phyloP scores from a whole-genome alignment of 2,797 vertebrate genomes.

The Rousettus madagascariensis region DNA sequence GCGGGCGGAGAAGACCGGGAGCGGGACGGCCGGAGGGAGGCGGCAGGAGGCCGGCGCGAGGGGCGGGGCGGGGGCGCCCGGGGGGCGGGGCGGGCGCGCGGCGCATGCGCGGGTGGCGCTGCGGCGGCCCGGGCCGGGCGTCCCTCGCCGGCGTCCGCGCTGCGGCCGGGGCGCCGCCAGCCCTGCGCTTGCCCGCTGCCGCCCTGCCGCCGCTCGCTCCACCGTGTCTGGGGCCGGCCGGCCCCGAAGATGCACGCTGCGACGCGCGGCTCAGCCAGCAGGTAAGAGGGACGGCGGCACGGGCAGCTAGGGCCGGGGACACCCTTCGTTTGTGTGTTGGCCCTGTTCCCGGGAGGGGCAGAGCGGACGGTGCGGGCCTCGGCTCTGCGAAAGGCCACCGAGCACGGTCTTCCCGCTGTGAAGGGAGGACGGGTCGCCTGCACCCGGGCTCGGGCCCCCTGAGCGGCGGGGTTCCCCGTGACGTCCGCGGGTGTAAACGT shows the following conservation, averaged over 20 bases:
- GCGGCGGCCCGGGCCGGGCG: neutral
- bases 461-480: neutral
- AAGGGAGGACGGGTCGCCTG: neutral
- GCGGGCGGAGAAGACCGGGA: neutral
- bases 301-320: neutral
- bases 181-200: neutral
- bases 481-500: neutral
- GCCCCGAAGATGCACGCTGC: slow-evolving; percentile 5
- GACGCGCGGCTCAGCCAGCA: slow-evolving; percentile 31
- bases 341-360: neutral
- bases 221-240: neutral
- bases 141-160: neutral
- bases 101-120: slow-evolving; percentile 57
- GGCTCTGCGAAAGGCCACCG: neutral
- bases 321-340: slow-evolving; percentile 39
- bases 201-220: neutral
- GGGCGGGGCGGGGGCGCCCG: neutral
- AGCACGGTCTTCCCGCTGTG: neutral
- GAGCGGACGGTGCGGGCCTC: neutral
- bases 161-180: neutral
- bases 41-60: neutral
- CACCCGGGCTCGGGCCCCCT: neutral
- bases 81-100: neutral
- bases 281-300: slow-evolving; percentile 62
- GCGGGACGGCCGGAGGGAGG: neutral